Percentiles rank a stretch among this genome's conserved stretches.
phyloP scores from a whole-genome alignment of 1,140 invertebrate species.

The Saccostrea echinata region DNA sequence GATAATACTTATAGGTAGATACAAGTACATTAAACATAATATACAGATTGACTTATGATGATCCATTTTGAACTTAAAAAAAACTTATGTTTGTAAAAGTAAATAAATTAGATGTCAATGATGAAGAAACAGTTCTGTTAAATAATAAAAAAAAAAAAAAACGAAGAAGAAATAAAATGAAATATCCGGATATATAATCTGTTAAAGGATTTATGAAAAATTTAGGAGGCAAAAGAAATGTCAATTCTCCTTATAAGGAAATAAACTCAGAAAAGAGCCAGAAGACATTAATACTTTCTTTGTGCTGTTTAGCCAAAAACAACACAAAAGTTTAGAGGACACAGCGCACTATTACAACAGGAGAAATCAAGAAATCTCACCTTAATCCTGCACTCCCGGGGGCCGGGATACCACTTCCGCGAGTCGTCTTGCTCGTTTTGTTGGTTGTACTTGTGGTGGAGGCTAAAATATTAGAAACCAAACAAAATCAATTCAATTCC shows the following conservation, averaged over 20 bases:
- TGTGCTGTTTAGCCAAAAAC: constrained; percentile 11
- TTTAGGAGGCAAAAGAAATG: background rate
- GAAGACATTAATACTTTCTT: background rate
- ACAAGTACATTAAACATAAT: too few species aligned
- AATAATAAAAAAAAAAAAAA: background rate
- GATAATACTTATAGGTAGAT: too few species aligned
- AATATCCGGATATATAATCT: background rate
- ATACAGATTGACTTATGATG: too few species aligned
- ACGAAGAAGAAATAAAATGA: background rate
- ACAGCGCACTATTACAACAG: background rate
- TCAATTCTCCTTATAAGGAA: background rate
- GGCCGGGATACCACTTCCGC: constrained; percentile 1
- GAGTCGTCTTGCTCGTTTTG: background rate
- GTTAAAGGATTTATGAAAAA: background rate
- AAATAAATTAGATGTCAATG: background rate
- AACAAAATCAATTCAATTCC: too few species aligned
- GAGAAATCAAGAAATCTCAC: background rate
- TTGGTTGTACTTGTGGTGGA: background rate
- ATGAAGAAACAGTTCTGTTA: background rate
- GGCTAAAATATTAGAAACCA: background rate
- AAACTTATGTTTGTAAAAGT: background rate
- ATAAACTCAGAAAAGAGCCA: background rate
- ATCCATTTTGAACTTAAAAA: too few species aligned
- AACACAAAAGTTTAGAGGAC: background rate
- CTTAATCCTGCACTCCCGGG: constrained; percentile 8